These are phyloP conservation scores for Apodemia hepburni DNA, from an alignment of 2,888 invertebrate species.

Conservation along the genomic window DNA sequence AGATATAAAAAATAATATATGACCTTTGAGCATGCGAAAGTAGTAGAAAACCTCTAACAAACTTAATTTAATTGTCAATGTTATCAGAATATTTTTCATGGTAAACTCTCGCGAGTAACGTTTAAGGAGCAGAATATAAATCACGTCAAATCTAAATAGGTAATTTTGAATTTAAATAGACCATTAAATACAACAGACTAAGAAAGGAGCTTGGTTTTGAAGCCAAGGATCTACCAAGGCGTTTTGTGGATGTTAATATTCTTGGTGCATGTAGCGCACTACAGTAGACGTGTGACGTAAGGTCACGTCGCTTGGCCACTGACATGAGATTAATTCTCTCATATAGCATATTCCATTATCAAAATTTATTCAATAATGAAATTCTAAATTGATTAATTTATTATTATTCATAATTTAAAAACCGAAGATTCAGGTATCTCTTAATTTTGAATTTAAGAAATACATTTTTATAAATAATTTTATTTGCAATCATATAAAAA, in stretches of 20 bases:
- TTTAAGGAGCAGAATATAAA: neutral
- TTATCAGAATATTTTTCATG: neutral
- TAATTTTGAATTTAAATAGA: slow-evolving; percentile 33
- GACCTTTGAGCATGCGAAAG: neutral
- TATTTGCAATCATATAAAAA: too few species aligned
- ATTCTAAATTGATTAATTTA: too few species aligned
- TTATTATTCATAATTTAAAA: neutral
- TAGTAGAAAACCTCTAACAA: neutral
- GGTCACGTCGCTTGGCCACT: slow-evolving; percentile 68
- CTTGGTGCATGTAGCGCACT: slow-evolving; percentile 62
- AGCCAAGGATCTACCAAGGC: slow-evolving; percentile 79
- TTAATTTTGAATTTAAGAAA: too few species aligned
- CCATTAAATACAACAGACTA: slow-evolving; percentile 63
- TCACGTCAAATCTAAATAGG: slow-evolving; percentile 26
- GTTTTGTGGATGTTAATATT: slow-evolving; percentile 73
- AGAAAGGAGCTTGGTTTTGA: slow-evolving; percentile 79
- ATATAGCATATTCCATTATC: slow-evolving; percentile 23
- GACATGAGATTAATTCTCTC: slow-evolving; percentile 64
- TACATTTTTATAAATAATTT: too few species aligned
- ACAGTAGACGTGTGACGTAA: slow-evolving; percentile 72
- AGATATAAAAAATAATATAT: neutral
- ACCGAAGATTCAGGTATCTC: too few species aligned
- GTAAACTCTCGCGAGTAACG: neutral
- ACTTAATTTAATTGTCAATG: neutral
- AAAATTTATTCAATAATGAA: slow-evolving; percentile 17